phyloP scores from a whole-genome alignment of 1,140 invertebrate genomes.

The Lordiphosa collinella region DNA sequence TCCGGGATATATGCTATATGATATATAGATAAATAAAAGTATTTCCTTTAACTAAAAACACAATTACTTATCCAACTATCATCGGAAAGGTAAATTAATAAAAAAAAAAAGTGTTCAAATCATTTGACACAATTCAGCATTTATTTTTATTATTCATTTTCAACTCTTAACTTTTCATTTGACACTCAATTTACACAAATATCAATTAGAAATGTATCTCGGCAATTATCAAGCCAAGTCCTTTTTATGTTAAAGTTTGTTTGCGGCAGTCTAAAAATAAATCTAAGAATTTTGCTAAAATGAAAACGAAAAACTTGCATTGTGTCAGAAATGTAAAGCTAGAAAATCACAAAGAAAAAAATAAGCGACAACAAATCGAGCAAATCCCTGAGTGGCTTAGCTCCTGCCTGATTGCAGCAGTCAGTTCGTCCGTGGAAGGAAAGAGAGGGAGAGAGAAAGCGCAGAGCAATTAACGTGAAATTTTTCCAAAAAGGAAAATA shows the following conservation, averaged over 20 bases:
- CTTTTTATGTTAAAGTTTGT: no score
- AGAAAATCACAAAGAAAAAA: conserved; percentile 16
- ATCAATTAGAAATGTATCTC: conserved; percentile 3
- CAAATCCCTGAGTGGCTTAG: conserved; percentile 71
- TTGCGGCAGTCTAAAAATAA: not conserved
- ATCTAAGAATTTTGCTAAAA: not conserved
- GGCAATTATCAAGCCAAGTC: not conserved
- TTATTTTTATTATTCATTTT: no score
- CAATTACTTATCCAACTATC: no score
- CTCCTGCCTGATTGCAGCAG: conserved; percentile 21
- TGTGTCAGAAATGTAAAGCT: not conserved
- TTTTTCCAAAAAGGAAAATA: conserved; percentile 53
- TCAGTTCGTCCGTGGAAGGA: conserved; percentile 46
- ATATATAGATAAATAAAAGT: no score
- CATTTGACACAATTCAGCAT: no score
- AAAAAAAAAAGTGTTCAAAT: not conserved
- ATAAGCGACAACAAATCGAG: conserved; percentile 54
- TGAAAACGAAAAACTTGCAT: not conserved
- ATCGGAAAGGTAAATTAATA: not conserved
- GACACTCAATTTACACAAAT: no score
- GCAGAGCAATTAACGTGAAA: conserved; percentile 71
- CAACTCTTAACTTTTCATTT: no score
- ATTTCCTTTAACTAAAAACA: no score
- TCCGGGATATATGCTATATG: no score
- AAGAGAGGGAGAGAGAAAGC: conserved; percentile 22